phyloP scores from a whole-genome alignment of 1,140 invertebrate species.

The Trichonephila inaurata region DNA sequence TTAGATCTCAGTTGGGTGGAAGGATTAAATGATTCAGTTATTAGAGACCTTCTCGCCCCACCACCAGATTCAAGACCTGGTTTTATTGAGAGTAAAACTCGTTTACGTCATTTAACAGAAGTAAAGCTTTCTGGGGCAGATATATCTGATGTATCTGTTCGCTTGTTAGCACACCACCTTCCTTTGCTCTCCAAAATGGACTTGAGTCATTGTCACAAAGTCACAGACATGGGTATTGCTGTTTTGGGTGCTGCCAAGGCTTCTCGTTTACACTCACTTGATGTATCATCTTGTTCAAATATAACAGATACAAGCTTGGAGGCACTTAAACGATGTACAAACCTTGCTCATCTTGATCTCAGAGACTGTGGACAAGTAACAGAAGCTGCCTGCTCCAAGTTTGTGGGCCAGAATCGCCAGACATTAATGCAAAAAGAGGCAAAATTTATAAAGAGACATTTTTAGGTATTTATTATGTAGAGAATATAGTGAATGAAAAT shows the following conservation, averaged over 20 bases:
- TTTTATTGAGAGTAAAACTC: slow-evolving; percentile 89
- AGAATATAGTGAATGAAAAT: background rate
- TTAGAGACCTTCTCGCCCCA: slow-evolving; percentile 87
- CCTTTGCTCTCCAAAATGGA: slow-evolving; percentile 88
- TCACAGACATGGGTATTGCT: slow-evolving; percentile 93
- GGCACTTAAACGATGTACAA: slow-evolving; percentile 83
- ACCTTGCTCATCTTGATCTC: slow-evolving; percentile 78
- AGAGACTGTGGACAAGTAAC: slow-evolving; percentile 78
- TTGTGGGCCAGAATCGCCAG: slow-evolving; percentile 76
- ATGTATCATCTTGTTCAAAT: slow-evolving; percentile 90
- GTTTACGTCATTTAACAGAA: slow-evolving; percentile 88
- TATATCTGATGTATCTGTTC: slow-evolving; percentile 92
- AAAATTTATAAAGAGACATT: slow-evolving; percentile 70
- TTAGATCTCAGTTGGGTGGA: slow-evolving; percentile 91
- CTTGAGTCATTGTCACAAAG: slow-evolving; percentile 90
- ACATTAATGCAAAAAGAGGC: slow-evolving; percentile 69
- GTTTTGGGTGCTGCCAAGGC: slow-evolving; percentile 87
- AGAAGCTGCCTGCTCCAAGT: slow-evolving; percentile 77
- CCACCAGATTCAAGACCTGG: slow-evolving; percentile 92
- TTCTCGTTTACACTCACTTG: slow-evolving; percentile 85
- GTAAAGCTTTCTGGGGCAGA: slow-evolving; percentile 92
- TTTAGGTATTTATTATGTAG: slow-evolving; percentile 45
- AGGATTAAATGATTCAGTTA: slow-evolving; percentile 89
- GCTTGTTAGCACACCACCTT: slow-evolving; percentile 89
- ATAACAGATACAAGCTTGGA: slow-evolving; percentile 91